These are phyloP conservation scores for Phenganax subtilis DNA, from an alignment of 92 coral and sea anemone genomes.

Conservation along the genomic window DNA sequence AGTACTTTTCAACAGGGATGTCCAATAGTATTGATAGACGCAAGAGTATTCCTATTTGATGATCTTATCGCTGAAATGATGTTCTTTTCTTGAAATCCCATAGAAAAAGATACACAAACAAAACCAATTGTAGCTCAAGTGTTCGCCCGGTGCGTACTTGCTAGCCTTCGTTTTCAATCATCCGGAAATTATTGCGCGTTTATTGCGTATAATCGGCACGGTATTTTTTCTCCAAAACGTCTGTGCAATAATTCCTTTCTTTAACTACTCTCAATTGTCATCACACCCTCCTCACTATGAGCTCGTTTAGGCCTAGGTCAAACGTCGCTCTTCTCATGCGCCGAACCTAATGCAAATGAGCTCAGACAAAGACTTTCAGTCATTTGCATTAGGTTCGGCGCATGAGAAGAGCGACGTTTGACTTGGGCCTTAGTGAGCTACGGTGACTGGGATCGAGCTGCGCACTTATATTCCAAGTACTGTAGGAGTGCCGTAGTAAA, in stretches of 20 bases:
- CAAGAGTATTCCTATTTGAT: conserved; percentile 26
- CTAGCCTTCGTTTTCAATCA: neutral
- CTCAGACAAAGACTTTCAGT: too few relatives aligned
- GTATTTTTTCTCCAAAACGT: neutral
- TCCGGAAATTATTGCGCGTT: conserved; percentile 19
- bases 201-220: conserved; percentile 36
- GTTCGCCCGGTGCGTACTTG: neutral
- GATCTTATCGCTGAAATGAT: conserved; percentile 7
- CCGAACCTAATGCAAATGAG: neutral
- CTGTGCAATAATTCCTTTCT: conserved; percentile 20
- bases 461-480: too few relatives aligned
- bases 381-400: too few relatives aligned
- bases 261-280: conserved; percentile 34
- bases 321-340: neutral
- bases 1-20: conserved; percentile 37
- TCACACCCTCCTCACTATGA: conserved; percentile 36
- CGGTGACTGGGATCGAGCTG: too few relatives aligned
- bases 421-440: too few relatives aligned
- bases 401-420: too few relatives aligned
- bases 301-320: conserved; percentile 16
- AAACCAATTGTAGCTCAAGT: neutral
- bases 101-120: neutral
- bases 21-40: conserved; percentile 28
- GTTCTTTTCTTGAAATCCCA: neutral
- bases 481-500: too few relatives aligned